phyloP scores from a whole-genome alignment of 2,888 invertebrate species.

The Ormia ochracea region DNA sequence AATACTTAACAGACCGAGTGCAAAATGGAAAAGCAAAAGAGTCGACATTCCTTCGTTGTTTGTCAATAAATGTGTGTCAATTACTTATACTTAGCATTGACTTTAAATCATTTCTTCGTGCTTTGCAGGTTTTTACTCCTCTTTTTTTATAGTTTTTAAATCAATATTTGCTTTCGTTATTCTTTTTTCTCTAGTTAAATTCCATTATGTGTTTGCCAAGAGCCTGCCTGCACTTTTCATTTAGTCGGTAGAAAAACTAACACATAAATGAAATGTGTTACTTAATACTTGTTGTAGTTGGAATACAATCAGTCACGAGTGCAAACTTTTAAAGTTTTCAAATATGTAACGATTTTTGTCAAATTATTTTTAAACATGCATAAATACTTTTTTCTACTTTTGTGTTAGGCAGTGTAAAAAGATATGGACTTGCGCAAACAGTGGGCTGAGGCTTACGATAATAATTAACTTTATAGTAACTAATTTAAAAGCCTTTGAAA shows the following conservation, averaged over 20 bases:
- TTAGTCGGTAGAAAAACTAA: background rate
- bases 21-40: background rate
- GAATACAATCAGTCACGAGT: background rate
- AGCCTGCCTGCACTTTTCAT: background rate
- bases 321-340: background rate
- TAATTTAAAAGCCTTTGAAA: too few relatives aligned
- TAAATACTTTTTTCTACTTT: too few relatives aligned
- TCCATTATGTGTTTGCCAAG: background rate
- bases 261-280: background rate
- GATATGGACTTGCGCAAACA: too few relatives aligned
- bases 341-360: too few relatives aligned
- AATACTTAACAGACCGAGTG: slow-evolving; percentile 28
- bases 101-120: slow-evolving; percentile 36
- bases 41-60: slow-evolving; percentile 44
- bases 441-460: too few relatives aligned
- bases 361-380: too few relatives aligned
- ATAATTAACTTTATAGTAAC: too few relatives aligned
- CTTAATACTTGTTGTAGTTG: background rate
- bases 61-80: slow-evolving; percentile 58
- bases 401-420: too few relatives aligned
- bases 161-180: slow-evolving; percentile 23
- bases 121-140: background rate
- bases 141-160: slow-evolving; percentile 3
- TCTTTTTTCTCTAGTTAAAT: slow-evolving; percentile 4
- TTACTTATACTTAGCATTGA: slow-evolving; percentile 52